Conservation (phyloP, 2,888 invertebrate species). For the Blastobasis lacticolella region DNA sequence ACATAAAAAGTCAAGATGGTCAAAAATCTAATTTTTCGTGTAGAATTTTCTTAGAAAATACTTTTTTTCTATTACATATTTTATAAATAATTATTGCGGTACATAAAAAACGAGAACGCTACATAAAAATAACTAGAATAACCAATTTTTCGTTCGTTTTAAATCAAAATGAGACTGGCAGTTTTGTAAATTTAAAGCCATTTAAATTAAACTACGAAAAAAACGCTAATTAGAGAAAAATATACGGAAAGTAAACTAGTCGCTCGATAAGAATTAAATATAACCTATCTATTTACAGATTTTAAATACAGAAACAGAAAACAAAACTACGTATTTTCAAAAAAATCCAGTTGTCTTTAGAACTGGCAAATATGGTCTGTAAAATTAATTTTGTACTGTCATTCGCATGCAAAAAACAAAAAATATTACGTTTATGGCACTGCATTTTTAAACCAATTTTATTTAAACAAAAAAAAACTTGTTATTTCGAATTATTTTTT, state of each 20-base stretch:
- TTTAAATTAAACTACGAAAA: conserved; percentile 8
- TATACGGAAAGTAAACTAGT: conserved; percentile 10
- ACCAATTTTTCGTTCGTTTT: background rate
- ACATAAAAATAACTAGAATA: background rate
- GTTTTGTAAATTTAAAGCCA: background rate
- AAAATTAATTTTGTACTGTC: background rate
- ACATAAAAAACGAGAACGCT: background rate
- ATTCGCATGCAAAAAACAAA: background rate
- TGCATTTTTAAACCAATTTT: background rate
- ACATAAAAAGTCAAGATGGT: conserved; percentile 43
- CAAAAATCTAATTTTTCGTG: conserved; percentile 56
- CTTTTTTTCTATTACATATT: conserved; percentile 9
- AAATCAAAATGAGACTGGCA: background rate
- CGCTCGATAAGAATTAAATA: conserved; percentile 18
- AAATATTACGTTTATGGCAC: background rate
- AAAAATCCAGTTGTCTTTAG: background rate
- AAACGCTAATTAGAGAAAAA: conserved; percentile 8
- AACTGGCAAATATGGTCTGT: background rate
- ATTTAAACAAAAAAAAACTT: background rate
- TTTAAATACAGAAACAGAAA: conserved; percentile 6
- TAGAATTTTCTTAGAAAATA: conserved; percentile 17
- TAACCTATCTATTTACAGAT: conserved; percentile 44
- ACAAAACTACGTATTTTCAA: background rate
- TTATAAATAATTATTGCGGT: background rate
- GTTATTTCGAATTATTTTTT: background rate